These are phyloP conservation scores for Orthosia cruda DNA, from an alignment of 2,888 invertebrate species.

Conservation along the genomic window DNA sequence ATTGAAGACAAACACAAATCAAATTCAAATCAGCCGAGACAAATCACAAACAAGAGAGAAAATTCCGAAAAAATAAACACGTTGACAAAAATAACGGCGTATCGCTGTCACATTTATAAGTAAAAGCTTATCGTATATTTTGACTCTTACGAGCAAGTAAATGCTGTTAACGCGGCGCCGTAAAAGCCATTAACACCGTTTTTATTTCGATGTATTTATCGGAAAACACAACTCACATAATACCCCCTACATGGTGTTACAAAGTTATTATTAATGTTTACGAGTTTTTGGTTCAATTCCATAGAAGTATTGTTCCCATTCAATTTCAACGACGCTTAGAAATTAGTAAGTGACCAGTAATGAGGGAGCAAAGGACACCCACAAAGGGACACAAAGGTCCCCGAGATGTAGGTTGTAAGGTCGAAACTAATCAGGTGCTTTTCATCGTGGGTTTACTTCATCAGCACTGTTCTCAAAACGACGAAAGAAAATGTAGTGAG, in stretches of 20 bases:
- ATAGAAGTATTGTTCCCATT: background rate
- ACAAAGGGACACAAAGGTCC: no score
- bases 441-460: no score
- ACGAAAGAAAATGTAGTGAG: no score
- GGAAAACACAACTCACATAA: slow-evolving; percentile 55
- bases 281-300: background rate
- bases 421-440: no score
- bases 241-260: slow-evolving; percentile 38
- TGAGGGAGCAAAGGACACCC: no score
- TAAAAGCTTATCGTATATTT: slow-evolving; percentile 66
- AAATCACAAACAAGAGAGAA: background rate
- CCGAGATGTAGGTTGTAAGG: no score
- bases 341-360: no score
- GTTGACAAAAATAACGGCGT: slow-evolving; percentile 39
- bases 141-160: slow-evolving; percentile 62
- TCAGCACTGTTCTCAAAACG: no score
- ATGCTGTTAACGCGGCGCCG: slow-evolving; percentile 68
- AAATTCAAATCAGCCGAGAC: background rate
- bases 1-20: background rate
- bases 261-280: slow-evolving; percentile 12
- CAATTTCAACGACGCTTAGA: background rate
- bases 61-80: slow-evolving; percentile 28
- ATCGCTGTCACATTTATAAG: slow-evolving; percentile 64
- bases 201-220: slow-evolving; percentile 70
- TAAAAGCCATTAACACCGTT: slow-evolving; percentile 66